These are phyloP conservation scores for Acanthosepion pharaonis DNA, from an alignment of 2,888 invertebrate species.

Conservation along the genomic window DNA sequence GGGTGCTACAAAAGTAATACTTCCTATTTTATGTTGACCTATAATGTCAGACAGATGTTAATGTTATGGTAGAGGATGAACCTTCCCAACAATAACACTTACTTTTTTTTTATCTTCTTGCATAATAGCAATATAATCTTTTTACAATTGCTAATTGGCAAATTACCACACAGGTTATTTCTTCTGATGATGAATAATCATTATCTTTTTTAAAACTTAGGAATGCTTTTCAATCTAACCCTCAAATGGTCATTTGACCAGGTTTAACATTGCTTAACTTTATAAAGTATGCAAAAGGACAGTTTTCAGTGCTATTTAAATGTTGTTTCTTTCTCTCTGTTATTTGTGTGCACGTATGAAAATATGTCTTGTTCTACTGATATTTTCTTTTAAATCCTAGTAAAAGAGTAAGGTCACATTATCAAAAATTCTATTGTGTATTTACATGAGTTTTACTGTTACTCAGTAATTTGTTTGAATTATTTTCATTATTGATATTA, in stretches of 20 bases:
- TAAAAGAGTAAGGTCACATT: not conserved
- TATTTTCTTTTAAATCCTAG: not conserved
- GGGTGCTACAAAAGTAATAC: too few species aligned
- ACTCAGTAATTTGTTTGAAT: not conserved
- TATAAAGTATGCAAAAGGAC: not conserved
- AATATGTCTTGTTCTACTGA: not conserved
- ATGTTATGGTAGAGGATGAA: too few species aligned
- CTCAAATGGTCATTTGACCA: not conserved
- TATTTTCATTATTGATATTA: not conserved
- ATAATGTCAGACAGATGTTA: too few species aligned
- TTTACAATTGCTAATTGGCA: not conserved
- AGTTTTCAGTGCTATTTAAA: not conserved
- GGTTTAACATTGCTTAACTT: not conserved
- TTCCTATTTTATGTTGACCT: too few species aligned
- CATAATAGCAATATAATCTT: not conserved
- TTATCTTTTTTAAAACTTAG: not conserved
- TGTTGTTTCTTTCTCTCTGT: not conserved
- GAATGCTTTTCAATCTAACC: not conserved
- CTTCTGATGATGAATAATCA: not conserved
- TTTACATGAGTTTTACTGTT: not conserved
- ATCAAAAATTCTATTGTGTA: not conserved
- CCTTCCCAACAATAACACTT: too few species aligned
- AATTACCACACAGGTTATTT: not conserved
- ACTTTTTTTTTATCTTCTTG: too few species aligned
- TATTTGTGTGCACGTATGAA: not conserved